Base-by-base conservation (phyloP, 1,140 invertebrate species). In the Magallana angulata region DNA sequence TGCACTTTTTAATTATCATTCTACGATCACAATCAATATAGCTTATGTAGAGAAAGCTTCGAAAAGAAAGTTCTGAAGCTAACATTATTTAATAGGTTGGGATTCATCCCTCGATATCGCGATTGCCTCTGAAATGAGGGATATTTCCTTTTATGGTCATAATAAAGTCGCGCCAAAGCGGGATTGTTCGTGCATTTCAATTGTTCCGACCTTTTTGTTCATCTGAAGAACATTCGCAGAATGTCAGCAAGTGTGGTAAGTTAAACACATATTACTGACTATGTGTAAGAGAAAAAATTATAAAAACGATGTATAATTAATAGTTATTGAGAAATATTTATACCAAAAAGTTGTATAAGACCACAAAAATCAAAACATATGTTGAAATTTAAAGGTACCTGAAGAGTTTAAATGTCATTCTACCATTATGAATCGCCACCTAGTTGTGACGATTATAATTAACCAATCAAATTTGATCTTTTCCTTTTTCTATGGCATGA, bases 401-500 rank as follows among this genome's bases (percentile, higher is more conserved):
- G 60, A n/a, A 62, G 18, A 62, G 60, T 62, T 62, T 62, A 62
- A 9, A 62, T 62, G 60, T 62, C 18, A 62, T 62, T 14, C 12
- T 16, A 14, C 60, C 60, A 62, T 62, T 62, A 7, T 62, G 11
- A 62, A 62, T 62, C 60, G 60, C 60, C 60, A 62, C 9, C 12
- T 62, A 62, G 14, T n/a, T 62, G 60, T 18, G 60, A 18, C 60
- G 11, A 62, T 62, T 62, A n/a, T 62, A n/a, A 62, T 62, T 62
- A 14, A 62, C 60, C 60, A 62, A 62, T 62, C 60, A 62, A 62
- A 62, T 62, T 16, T 62, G 60, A 62, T 62, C 60, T 62, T 62
- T 62, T n/a, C 12, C 60, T 62, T 62, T 62, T 62, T 62, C 60
- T 62, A 48, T 16, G 18, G 14, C 60, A n/a, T 62, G 60, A 62